These are phyloP conservation scores for Phymanthus crucifer DNA, from an alignment of 92 coral and sea anemone species.

Conservation along the genomic window DNA sequence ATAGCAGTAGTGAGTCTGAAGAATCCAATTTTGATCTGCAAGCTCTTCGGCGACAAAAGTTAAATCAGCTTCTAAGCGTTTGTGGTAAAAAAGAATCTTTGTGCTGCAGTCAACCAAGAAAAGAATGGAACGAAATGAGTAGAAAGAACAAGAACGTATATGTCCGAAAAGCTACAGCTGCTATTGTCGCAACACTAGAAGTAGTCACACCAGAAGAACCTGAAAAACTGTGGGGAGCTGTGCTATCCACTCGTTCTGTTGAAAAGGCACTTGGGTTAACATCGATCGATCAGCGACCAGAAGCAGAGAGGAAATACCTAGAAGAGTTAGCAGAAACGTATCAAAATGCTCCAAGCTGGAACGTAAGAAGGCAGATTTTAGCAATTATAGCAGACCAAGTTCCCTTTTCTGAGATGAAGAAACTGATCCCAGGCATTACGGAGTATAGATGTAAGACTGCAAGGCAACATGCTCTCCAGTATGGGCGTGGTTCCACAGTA, in stretches of 20 bases:
- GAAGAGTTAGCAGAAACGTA: conserved; percentile 26
- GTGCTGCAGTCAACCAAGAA: conserved; percentile 20
- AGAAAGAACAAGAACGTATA: background rate
- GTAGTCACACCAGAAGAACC: conserved; percentile 41
- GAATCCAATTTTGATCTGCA: conserved; percentile 2
- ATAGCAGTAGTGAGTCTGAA: conserved; percentile 26
- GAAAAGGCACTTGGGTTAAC: too few relatives aligned
- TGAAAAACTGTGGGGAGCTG: conserved; percentile 39
- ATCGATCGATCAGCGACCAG: conserved; percentile 29
- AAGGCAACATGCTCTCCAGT: background rate
- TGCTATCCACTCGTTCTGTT: background rate
- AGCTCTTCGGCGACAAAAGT: conserved; percentile 29
- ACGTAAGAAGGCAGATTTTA: conserved; percentile 13
- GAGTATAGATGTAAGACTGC: conserved; percentile 12
- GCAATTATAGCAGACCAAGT: conserved; percentile 10
- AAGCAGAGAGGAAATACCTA: conserved; percentile 1
- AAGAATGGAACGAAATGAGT: conserved; percentile 5
- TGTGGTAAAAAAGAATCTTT: conserved; percentile 1
- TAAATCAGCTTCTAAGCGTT: conserved; percentile 19
- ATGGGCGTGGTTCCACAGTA: conserved; percentile 29
- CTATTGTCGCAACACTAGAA: conserved; percentile 24
- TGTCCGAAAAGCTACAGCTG: conserved; percentile 11
- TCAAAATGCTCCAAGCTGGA: conserved; percentile 13
- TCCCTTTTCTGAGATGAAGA: background rate
- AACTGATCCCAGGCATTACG: conserved; percentile 16